Conservation (phyloP, 2,113 vertebrate species). For the Seriola quinqueradiata region DNA sequence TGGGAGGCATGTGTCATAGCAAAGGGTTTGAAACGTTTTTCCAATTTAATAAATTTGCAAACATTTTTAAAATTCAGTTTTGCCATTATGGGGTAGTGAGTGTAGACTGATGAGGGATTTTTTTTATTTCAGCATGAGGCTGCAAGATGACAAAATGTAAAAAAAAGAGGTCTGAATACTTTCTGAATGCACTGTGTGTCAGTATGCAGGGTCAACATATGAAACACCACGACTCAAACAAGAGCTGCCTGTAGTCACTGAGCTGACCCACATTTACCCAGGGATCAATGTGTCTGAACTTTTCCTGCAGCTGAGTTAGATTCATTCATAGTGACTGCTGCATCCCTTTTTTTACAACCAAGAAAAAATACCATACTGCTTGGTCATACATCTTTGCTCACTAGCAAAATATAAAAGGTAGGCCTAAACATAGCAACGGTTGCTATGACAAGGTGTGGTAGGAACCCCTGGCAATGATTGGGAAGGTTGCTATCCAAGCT, state of each 20-base stretch:
- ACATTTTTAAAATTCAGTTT: too few relatives aligned
- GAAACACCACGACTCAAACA: constrained; percentile 17
- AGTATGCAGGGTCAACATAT: constrained; percentile 28
- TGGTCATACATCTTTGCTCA: constrained; percentile 48
- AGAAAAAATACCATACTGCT: constrained; percentile 47
- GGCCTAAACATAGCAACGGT: constrained; percentile 81
- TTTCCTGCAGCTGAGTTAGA: constrained; percentile 16
- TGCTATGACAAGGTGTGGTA: constrained; percentile 72
- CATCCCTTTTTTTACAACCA: neutral
- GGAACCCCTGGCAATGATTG: constrained; percentile 36
- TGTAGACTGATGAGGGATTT: too few relatives aligned
- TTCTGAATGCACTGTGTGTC: neutral
- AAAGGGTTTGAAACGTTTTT: too few relatives aligned
- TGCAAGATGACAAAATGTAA: too few relatives aligned
- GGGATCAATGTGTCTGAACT: constrained; percentile 42
- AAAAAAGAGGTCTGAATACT: too few relatives aligned
- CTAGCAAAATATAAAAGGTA: constrained; percentile 65
- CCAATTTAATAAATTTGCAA: too few relatives aligned
- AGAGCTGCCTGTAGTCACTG: neutral
- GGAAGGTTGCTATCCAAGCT: constrained; percentile 40
- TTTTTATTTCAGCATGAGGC: too few relatives aligned
- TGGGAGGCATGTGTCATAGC: too few relatives aligned
- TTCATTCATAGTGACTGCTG: neutral
- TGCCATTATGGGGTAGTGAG: too few relatives aligned
- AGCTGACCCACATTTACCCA: constrained; percentile 47